A percentile compares a stretch with the other conserved stretches of the same genome.
Conservation (phyloP, 2,888 invertebrate species). For the Epinotia ramella region DNA sequence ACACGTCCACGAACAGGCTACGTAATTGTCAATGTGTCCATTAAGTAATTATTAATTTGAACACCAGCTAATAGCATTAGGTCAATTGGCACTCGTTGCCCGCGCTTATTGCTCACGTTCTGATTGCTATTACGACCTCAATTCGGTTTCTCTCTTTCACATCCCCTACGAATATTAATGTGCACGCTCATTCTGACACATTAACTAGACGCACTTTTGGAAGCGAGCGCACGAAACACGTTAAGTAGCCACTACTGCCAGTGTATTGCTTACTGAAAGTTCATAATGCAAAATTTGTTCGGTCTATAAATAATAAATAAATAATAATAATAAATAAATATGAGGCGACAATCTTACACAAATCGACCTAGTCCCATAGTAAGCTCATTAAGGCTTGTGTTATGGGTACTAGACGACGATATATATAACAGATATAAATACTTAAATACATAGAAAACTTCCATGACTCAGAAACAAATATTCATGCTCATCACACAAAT, state of each 20-base stretch:
- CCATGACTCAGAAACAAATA: no score
- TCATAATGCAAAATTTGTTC: no score
- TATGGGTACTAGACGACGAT: no score
- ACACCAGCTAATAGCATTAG: slow-evolving; percentile 28
- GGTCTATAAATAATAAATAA: no score
- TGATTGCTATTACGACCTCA: not conserved
- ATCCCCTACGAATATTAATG: not conserved
- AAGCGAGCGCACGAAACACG: not conserved
- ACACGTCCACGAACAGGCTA: not conserved
- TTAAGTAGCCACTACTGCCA: not conserved
- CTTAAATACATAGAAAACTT: no score
- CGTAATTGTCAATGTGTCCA: slow-evolving; percentile 24
- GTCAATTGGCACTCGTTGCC: slow-evolving; percentile 21
- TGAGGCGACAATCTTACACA: no score
- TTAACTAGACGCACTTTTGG: not conserved
- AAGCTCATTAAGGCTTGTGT: no score
- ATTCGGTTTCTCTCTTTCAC: not conserved
- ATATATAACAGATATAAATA: no score
- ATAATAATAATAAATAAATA: no score
- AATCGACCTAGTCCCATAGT: no score
- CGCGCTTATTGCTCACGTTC: not conserved
- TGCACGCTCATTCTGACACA: not conserved
- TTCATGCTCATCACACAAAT: no score
- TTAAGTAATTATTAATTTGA: slow-evolving; percentile 34
- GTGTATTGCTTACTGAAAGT: no score